Conservation (phyloP, 2,113 vertebrate species). For the Paralichthys olivaceus region DNA sequence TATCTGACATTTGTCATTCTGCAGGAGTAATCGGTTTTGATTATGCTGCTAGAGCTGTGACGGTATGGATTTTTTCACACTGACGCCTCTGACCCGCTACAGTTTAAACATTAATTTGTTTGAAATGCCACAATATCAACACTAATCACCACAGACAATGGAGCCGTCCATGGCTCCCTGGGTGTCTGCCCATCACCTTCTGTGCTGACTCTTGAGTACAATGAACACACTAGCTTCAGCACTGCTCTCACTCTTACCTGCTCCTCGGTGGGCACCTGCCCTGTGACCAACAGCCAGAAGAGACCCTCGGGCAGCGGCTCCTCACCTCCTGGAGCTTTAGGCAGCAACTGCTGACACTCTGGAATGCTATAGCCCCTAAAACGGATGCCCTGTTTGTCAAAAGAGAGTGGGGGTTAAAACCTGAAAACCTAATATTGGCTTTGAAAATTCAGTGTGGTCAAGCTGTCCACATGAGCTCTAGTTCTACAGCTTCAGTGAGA, state of each 20-base stretch:
- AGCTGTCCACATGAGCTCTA: not conserved
- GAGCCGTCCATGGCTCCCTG: no score
- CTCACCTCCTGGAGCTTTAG: conserved; percentile 90
- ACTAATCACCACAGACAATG: no score
- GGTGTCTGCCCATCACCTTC: no score
- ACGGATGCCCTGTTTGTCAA: conserved; percentile 89
- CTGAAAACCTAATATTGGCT: not conserved
- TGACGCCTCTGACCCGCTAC: no score
- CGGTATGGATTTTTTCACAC: no score
- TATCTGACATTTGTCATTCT: no score
- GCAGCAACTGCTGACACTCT: conserved; percentile 93
- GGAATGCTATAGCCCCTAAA: conserved; percentile 97
- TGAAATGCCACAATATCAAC: no score
- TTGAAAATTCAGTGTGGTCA: not conserved
- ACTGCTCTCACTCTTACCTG: conserved; percentile 83
- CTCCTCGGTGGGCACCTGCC: conserved; percentile 91
- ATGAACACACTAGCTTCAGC: not conserved
- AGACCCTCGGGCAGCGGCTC: conserved; percentile 96
- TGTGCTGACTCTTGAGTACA: not conserved
- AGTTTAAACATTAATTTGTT: no score
- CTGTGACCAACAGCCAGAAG: conserved; percentile 96
- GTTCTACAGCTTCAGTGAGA: not conserved
- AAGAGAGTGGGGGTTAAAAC: not conserved
- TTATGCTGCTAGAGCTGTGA: no score
- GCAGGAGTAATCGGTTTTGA: no score